Evolutionary conservation across 1,140 invertebrate species (phyloP), one percentile per base, ranked within the genome.

Genomic region (Papilio glaucus): DNA sequence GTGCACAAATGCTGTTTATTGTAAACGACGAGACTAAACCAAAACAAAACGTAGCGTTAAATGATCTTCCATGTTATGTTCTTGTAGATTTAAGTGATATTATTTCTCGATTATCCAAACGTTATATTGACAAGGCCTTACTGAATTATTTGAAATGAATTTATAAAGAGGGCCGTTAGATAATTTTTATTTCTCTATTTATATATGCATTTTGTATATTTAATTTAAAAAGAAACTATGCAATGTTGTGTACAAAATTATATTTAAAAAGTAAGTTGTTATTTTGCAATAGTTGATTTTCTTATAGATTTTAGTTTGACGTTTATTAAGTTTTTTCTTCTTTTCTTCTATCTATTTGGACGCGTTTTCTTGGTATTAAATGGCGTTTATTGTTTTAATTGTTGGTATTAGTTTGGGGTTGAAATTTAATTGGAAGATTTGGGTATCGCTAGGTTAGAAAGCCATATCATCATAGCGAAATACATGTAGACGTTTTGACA

Each of bases 31-130:
- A 71, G 41, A 71, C 8, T 15, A 73, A 80, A 82, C 77, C 80
- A 80, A 83, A 81, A 73, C 60, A 37, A 26, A 57, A 33, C 12
- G 77, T 79, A 73, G 71, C 72, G 65, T 75, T 75, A 67, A 73
- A 39, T 71, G 60, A 75, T 81, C 79, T 84, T 81, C 83, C 80
- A 81, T 77, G 68, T 80, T 84, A 67, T 68, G 76, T 84, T 82
- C 71, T 37, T 61, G 21, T 68, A 68, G 65, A 3, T 68, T 68
- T 42, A 68, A 68, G 37, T 67, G 8, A 33, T 33, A 33, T 60
- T 60, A 38, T 62, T 63, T 41, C 37, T 65, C 37, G 18, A 63
- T 18, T 65, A 65, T 65, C 10, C 37, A 61, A 29, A 41, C n/a
- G 29, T 45, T 65, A n/a, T n/a, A 68, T 49, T 63, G 67, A 74